Evolutionary conservation across 2,113 vertebrate genomes (phyloP).

Genomic region (Microcebus ravelobensis): DNA sequence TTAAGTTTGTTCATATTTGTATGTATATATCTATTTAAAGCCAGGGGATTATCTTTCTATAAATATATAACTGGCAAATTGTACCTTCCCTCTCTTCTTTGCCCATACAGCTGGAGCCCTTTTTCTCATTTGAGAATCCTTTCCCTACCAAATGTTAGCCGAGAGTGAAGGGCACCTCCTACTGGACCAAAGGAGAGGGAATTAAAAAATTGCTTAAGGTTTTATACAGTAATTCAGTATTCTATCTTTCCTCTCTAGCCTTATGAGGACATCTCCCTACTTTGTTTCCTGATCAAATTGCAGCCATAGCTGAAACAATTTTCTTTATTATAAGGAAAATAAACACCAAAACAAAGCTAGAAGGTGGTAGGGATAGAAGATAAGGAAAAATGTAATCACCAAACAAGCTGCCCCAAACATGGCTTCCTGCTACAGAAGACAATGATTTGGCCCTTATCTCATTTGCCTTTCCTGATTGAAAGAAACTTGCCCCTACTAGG

Average conservation of each 20-base stretch:
- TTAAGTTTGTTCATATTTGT: conserved; percentile 80
- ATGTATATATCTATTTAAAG: conserved; percentile 80
- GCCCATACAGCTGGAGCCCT: conserved; percentile 27
- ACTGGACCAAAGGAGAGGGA: conserved; percentile 22
- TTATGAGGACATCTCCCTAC: conserved; percentile 39
- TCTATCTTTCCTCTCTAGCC: conserved; percentile 6
- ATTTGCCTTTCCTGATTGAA: conserved; percentile 52
- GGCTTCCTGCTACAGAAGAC: conserved; percentile 16
- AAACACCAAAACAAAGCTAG: conserved; percentile 55
- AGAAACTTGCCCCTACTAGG: conserved; percentile 20
- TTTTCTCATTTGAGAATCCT: conserved; percentile 54
- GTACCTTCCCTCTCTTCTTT: conserved; percentile 72
- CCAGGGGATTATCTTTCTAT: conserved; percentile 78
- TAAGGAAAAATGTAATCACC: conserved; percentile 34
- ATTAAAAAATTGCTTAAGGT: conserved; percentile 25
- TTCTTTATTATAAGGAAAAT: conserved; percentile 73
- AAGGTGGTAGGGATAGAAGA: not conserved
- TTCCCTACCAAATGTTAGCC: conserved; percentile 24
- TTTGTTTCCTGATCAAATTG: conserved; percentile 32
- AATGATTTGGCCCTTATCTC: not conserved
- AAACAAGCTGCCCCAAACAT: conserved; percentile 38
- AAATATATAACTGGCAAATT: conserved; percentile 75
- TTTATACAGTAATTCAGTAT: conserved; percentile 38
- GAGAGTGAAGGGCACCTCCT: conserved; percentile 51
- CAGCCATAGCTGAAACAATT: conserved; percentile 26